Base-by-base conservation (phyloP, 2,888 invertebrate species). In the Colletes collaris region DNA sequence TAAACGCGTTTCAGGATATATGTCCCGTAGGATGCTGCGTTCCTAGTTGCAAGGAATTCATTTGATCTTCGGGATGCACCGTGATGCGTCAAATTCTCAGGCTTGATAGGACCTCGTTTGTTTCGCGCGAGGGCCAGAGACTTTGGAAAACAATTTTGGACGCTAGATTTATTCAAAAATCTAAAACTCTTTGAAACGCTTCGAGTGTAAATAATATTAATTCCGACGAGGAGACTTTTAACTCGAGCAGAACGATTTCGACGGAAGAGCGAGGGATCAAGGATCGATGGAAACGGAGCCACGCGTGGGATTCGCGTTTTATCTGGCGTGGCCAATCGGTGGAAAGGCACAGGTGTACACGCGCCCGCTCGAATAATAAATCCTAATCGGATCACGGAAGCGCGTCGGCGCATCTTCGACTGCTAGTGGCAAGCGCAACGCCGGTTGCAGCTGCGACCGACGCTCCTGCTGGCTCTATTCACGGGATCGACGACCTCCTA, bases 321-420 rank as follows among this genome's bases (percentile, higher is more conserved):
- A 81, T 76, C 79, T 75, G 46, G 40, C 70, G 11, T 56, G 71
- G 72, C 65, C 79, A 69, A 81, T 79, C 81, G 75, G 16, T 68
- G 81, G 81, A 80, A 73, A 73, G 72, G 80, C 80, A 60, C 82
- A 82, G 82, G 80, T 82, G 82, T 82, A 76, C 82, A 68, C 70
- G 80, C 77, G 70, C 76, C 37, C 52, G 63, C 58, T 68, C 80
- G 82, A 74, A 82, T 82, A 77, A 82, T 82, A 82, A 82, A 82
- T 80, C 76, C 76, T 77, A 80, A 82, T 80, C 82, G 82, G 80
- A 82, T 82, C 80, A 76, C 70, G 82, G 80, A 82, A 80, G 65
- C 69, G 56, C 69, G 73, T 69, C 65, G 78, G 78, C 35, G 79
- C 75, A 67, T 79, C 80, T 76, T 65, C 66, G 69, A 50, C 58